Base-by-base conservation (phyloP, 2,888 invertebrate species). In the Ophion ventricosus region DNA sequence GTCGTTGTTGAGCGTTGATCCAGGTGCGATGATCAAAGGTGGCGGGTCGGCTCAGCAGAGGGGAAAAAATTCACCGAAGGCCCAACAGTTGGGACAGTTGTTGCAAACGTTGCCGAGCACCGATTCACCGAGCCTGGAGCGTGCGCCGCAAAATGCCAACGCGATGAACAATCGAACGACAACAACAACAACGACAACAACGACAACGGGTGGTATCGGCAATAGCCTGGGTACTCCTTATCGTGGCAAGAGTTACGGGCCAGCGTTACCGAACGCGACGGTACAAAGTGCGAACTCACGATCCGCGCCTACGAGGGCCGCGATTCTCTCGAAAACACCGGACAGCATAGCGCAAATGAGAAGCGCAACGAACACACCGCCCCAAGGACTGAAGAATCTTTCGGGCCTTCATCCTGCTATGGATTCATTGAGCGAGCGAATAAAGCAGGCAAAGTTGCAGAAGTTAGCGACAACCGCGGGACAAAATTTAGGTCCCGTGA, bases 361-460 rank as follows among this genome's bases (percentile, higher is more conserved):
- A 75, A 75, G 73, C 25, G 1, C 29, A 10, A 25, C 69, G 26
- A 49, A 8, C 26, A 1, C 76, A n/a, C 23, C 57, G 11, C 17
- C 69, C 3, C 78, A 78, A 49, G 49, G 57, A 2, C 57, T 80
- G 78, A 86, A 81, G 63, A 83, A 59, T 49, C 67, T 80, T 20
- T 63, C 84, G 40, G 63, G 80, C 11, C 82, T 82, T 54, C 83
- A 82, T 77, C 75, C 81, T 1, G 72, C 70, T 11, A 56, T 92
- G 89, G 90, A 90, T n/a, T 88, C 89, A 26, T 83, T 92, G 20
- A 91, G 89, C 76, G 91, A 92, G 43, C 87, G 90, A 75, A 91
- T 92, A 69, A 91, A 90, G 66, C 90, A 91, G 59, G 89, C 89
- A 0, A 90, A 89, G 85, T 67, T 90, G n/a, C 91, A 90, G 81